Evolutionary conservation across 1,140 invertebrate species (phyloP).

Genomic region (Zaprionus inermis): DNA sequence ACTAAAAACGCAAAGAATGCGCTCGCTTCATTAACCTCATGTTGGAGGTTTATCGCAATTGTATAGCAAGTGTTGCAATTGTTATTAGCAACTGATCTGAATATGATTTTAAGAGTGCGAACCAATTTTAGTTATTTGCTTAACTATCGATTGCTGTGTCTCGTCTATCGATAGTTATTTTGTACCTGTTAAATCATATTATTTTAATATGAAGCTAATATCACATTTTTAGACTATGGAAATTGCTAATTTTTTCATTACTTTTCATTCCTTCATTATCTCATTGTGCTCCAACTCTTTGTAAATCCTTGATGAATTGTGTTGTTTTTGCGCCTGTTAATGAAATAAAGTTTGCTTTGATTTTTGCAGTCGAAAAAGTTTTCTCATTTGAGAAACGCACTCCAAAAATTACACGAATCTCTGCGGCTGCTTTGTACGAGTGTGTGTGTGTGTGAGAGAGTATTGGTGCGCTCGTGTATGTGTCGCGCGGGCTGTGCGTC

Average conservation of each 20-base stretch:
- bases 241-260: neutral
- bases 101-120: neutral
- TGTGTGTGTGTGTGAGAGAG: neutral
- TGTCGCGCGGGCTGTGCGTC: neutral
- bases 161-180: neutral
- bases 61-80: neutral
- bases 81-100: neutral
- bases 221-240: neutral
- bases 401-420: conserved; percentile 59
- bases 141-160: neutral
- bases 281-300: conserved; percentile 6
- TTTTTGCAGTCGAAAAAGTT: conserved; percentile 66
- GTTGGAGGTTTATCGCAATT: neutral
- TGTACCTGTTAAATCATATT: neutral
- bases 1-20: neutral
- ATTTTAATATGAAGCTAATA: neutral
- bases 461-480: neutral
- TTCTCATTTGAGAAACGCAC: conserved; percentile 60
- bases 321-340: conserved; percentile 37
- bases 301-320: conserved; percentile 2
- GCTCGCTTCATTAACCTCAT: neutral
- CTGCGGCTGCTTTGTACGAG: conserved; percentile 33
- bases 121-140: neutral
- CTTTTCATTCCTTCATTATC: neutral
- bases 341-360: conserved; percentile 72